Evolutionary conservation across 1,140 invertebrate species (phyloP), one percentile per base, ranked within the genome.

Genomic region (Campoletis sonorensis): DNA sequence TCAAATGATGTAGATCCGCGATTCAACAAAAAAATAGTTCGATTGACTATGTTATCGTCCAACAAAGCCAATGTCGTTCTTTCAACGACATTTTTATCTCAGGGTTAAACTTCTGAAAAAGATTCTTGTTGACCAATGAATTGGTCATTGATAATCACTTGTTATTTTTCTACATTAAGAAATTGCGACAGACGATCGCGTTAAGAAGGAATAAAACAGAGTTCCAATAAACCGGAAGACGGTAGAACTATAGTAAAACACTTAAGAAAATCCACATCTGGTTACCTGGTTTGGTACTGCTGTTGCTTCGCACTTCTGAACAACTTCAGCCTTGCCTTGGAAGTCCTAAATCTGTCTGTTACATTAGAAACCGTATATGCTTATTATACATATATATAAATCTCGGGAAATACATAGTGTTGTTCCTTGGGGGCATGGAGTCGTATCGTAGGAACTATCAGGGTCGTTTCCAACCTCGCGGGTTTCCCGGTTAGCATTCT

Each of bases 271-370:
- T 82, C 77, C 49, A 82, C 81, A 82, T 82, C 77, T 75, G 70
- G 77, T 61, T 77, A 76, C 37, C 61, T 64, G 54, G 26, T 23
- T 76, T 64, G 18, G 21, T 51, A n/a, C 79, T 71, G 45, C 16
- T 8, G 73, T n/a, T 76, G 58, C 61, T 27, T 30, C 40, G 37
- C 3, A 76, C 72, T 51, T 75, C 51, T 23, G 49, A 75, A 75
- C 72, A 75, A 75, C 45, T 75, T 75, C 45, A 45, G 21, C 49
- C 70, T 45, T 15, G 49, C 72, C 40, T 75, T 51, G 11, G 49
- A 75, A 75, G 45, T 72, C 61, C 67, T 77, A 72, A 81, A 83
- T 61, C 82, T 83, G 80, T 83, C 80, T 71, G 81, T 81, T 83
- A 80, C 79, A 81, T 79, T 61, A 26, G 10, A 45, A 26, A n/a